Evolutionary conservation across 2,888 invertebrate genomes (phyloP), one percentile per base, ranked within the genome.

Genomic region (Bellardia pandia): DNA sequence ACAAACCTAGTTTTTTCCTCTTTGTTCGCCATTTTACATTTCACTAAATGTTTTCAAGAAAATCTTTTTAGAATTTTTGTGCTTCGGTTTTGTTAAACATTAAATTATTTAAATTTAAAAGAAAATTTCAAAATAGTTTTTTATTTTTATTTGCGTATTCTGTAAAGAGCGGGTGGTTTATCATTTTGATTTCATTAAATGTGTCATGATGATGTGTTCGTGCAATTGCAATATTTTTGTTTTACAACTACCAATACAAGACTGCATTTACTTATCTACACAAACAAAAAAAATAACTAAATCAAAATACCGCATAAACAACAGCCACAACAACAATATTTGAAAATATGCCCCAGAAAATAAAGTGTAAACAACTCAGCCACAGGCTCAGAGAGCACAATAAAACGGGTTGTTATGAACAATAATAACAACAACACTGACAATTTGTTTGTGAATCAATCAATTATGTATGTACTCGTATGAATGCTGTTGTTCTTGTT

Each of bases 321-420:
- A 48, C 53, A 82, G 23, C 23, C 23, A 56, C 23, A 68, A 30
- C 37, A 51, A n/a, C 51, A 60, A 48, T 13, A 42, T 58, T 58
- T 30, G 37, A 71, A 77, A 80, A 66, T 45, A 48, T 86, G 86
- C 77, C 84, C 86, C 86, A 86, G 86, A 86, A 78, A 84, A n/a
- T 72, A 48, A 72, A 77, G 30, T 81, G 86, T 86, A 86, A 86
- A 86, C 86, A 86, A 71, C 42, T 30, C 11, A 23, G 45, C 42
- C 69, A 69, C 64, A 80, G 48, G 8, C 68, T 58, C 66, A 23
- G 4, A 58, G 42, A 66, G 51, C 42, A 56, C 16, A 53, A 51
- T 9, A 11, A 45, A 74, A 60, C 58, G 30, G 23, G 42, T 51
- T 37, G 8, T 7, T 23, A 37, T 16, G 6, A 51, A 71, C 42